Conservation (phyloP, 2,113 vertebrate species). For the Carlito syrichta region DNA sequence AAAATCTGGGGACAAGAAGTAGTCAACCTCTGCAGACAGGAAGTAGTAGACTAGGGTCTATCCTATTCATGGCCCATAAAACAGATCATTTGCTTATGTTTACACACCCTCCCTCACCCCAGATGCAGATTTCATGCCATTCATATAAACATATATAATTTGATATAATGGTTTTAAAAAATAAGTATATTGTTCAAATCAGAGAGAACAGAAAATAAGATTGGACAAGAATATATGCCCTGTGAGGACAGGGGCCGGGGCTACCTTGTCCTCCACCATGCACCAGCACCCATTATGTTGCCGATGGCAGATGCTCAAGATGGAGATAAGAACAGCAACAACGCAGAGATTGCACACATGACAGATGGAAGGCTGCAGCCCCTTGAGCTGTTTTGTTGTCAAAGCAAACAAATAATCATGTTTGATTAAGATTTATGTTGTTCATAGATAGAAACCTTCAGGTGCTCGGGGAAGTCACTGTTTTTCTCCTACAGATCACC, state of each 20-base stretch:
- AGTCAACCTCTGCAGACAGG: not conserved
- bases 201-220: not conserved
- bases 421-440: not conserved
- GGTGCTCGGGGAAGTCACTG: not conserved
- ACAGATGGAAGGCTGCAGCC: not conserved
- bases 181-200: not conserved
- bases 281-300: rapidly evolving
- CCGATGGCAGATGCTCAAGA: not conserved
- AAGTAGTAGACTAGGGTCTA: not conserved
- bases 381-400: not conserved
- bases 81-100: not conserved
- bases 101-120: not conserved
- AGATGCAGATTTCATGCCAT: not conserved
- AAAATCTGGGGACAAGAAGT: not conserved
- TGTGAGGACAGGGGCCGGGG: not conserved
- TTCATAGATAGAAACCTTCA: not conserved
- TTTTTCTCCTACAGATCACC: not conserved
- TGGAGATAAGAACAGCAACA: not conserved
- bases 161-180: not conserved
- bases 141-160: not conserved
- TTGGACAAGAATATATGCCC: not conserved
- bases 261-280: not conserved
- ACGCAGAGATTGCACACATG: not conserved
- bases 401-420: not conserved
- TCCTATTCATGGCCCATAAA: not conserved